Base-by-base conservation (phyloP, 2,797 vertebrate species). In the Hypotaenidia okinawae region DNA sequence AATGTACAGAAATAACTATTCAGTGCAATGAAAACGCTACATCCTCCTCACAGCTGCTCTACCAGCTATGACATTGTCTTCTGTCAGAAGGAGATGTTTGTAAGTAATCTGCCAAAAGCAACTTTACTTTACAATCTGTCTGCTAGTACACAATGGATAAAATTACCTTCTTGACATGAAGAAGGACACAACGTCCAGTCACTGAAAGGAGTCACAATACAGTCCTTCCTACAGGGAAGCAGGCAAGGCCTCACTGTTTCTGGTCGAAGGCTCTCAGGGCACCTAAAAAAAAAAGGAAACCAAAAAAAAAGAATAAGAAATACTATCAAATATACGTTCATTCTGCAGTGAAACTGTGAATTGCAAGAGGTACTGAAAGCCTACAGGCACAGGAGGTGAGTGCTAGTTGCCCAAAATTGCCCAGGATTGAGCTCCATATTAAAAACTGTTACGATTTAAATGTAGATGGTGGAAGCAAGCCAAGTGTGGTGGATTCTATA, bases 151-250 rank as follows among this genome's bases (percentile, higher is more conserved):
- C 16, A 81, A 33, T 35, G 23, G 62, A 75, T 37, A 51, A 78
- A 83, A 82, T 63, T 98, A 99, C 99, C 99, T 98, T 98, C 97
- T 83, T 98, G 98, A 95, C 99, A 99, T 0, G 98, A 97, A 32
- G 98, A 97, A 23, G 98, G 98, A 92, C 99, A 99, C 0, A 87
- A 25, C 1, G 99, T 99, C 99, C 99, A 99, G 94, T 99, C 98
- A 84, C 99, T 99, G 95, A 98, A 99, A 1, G 99, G 98, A 8
- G 99, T 99, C 86, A 99, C 96, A 27, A 99, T 98, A 45, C 99
- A 99, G 96, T 99, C 99, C 77, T 98, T 99, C 96, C 99, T 98
- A 87, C 99, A 99, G 75, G 99, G 99, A 92, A 99, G 98, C 83
- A 98, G 98, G 95, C 99, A 99, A 1, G 98, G 98, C 41, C 98